Conservation (phyloP, 1,140 invertebrate genomes). For the Colletes gigas region DNA sequence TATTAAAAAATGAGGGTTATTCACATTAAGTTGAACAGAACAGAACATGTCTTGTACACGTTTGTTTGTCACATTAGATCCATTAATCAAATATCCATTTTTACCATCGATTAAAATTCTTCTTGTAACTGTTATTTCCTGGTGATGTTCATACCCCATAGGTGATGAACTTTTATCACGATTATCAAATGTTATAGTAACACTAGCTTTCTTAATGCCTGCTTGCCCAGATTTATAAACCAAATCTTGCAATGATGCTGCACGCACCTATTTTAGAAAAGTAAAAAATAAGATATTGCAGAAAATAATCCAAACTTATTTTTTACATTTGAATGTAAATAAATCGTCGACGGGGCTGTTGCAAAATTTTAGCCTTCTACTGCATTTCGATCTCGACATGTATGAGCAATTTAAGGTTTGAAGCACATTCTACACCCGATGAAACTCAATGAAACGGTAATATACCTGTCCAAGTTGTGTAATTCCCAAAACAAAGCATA, state of each 20-base stretch:
- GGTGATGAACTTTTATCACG: constrained; percentile 91
- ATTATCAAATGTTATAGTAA: constrained; percentile 98
- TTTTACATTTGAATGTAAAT: no score
- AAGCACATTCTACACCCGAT: neutral
- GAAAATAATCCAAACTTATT: neutral
- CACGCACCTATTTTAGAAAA: constrained; percentile 87
- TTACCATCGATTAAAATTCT: constrained; percentile 92
- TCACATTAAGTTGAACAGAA: constrained; percentile 98
- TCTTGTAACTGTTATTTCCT: constrained; percentile 96
- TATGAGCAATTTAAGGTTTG: no score
- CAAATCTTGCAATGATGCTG: constrained; percentile 94
- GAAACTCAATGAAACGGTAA: neutral
- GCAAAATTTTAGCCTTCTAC: no score
- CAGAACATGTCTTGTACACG: constrained; percentile 96
- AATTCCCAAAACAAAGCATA: constrained; percentile 98
- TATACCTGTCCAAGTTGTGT: constrained; percentile 95
- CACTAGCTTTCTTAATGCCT: constrained; percentile 96
- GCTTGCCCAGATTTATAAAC: constrained; percentile 99
- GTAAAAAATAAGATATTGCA: neutral
- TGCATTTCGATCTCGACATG: no score
- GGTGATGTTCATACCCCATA: constrained; percentile 94
- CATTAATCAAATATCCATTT: constrained; percentile 98
- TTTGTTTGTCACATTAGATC: constrained; percentile 93
- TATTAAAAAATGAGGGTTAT: constrained; percentile 99
- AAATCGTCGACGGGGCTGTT: no score